A percentile compares a stretch with the other conserved stretches of the same genome.
phyloP scores from a whole-genome alignment of 2,113 vertebrate species.

The Toxostoma redivivum region DNA sequence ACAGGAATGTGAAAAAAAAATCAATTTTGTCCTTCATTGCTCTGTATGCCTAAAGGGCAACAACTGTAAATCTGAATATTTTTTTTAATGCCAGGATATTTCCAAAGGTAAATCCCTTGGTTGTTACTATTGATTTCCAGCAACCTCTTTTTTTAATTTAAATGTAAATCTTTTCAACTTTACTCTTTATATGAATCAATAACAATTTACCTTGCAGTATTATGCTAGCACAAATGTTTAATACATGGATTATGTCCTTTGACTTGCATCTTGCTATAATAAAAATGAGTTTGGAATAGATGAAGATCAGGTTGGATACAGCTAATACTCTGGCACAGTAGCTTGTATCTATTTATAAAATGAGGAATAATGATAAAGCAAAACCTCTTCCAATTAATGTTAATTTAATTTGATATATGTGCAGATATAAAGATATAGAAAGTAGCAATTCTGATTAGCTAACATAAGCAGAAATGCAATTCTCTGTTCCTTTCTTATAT shows the following conservation, averaged over 20 bases:
- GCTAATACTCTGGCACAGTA: neutral
- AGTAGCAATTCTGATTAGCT: neutral
- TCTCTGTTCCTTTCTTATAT: neutral
- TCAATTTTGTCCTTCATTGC: neutral
- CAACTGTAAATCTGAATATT: neutral
- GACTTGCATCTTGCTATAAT: neutral
- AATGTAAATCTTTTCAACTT: constrained; percentile 53
- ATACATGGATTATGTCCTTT: constrained; percentile 48
- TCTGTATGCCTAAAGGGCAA: neutral
- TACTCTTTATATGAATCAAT: constrained; percentile 47
- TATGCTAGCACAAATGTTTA: constrained; percentile 24
- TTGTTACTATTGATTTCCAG: constrained; percentile 57
- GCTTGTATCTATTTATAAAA: constrained; percentile 24
- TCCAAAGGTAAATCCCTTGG: constrained; percentile 48
- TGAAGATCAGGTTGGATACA: constrained; percentile 12
- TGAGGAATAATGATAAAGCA: constrained; percentile 33
- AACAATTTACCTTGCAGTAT: constrained; percentile 27
- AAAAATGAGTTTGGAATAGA: constrained; percentile 38
- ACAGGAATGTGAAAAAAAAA: neutral
- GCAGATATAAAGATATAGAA: neutral
- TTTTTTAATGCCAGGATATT: constrained; percentile 1
- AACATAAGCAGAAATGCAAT: neutral
- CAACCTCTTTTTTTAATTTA: constrained; percentile 45
- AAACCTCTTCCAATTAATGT: neutral
- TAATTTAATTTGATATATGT: neutral